Percentiles rank a stretch among this genome's conserved stretches.
These are phyloP conservation scores for Siderastrea radians DNA, from an alignment of 92 coral and sea anemone genomes.

Conservation along the genomic window DNA sequence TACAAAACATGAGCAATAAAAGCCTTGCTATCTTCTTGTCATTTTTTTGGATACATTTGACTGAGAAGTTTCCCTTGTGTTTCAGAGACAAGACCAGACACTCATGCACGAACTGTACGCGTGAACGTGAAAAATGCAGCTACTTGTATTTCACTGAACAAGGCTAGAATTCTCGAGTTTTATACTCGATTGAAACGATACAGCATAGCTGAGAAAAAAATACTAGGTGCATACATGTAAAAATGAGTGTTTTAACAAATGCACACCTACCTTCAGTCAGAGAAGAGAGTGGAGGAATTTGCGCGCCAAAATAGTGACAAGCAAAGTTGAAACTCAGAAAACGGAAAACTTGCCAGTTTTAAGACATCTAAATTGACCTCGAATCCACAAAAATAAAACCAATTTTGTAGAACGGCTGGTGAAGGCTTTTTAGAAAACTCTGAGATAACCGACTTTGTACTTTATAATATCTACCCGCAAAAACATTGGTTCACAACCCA, in stretches of 20 bases:
- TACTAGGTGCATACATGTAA: too few species aligned
- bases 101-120: too few species aligned
- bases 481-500: not conserved
- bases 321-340: not conserved
- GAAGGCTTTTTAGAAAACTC: not conserved
- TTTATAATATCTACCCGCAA: not conserved
- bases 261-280: not conserved
- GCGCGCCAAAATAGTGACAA: not conserved
- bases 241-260: not conserved
- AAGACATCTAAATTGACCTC: not conserved
- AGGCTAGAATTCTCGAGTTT: too few species aligned
- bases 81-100: too few species aligned
- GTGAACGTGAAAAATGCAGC: too few species aligned
- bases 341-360: not conserved
- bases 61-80: too few species aligned
- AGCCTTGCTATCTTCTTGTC: too few species aligned
- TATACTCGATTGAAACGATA: too few species aligned
- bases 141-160: too few species aligned
- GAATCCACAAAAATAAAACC: not conserved
- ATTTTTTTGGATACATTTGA: too few species aligned
- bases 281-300: not conserved
- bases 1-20: too few species aligned
- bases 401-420: not conserved
- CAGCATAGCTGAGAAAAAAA: too few species aligned
- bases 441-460: not conserved